These are phyloP conservation scores for Sebastes nivosus DNA, from an alignment of 2,797 vertebrate genomes.

Conservation along the genomic window DNA sequence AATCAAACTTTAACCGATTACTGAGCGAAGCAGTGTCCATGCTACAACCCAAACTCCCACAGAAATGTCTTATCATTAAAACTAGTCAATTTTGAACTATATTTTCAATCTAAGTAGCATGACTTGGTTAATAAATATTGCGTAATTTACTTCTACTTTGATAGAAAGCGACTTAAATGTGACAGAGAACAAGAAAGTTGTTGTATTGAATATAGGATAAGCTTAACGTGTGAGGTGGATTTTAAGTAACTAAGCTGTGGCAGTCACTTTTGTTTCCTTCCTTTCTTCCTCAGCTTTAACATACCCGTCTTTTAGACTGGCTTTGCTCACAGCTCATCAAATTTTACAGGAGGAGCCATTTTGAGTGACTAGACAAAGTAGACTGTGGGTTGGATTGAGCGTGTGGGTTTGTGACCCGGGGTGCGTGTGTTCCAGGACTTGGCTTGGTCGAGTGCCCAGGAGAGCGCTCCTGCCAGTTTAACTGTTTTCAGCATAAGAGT, in stretches of 20 bases:
- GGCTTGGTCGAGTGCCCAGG: conserved; percentile 71
- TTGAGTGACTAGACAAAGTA: conserved; percentile 77
- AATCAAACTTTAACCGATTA: background rate
- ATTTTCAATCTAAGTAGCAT: background rate
- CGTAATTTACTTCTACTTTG: background rate
- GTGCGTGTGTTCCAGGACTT: conserved; percentile 67
- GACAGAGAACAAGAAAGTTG: background rate
- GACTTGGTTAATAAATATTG: background rate
- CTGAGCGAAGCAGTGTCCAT: background rate
- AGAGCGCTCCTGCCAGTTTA: conserved; percentile 65
- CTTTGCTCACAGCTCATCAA: conserved; percentile 61
- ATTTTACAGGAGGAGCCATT: conserved; percentile 70
- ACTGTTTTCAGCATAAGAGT: conserved; percentile 51
- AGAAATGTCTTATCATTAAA: background rate
- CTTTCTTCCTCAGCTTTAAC: conserved; percentile 16
- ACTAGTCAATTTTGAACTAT: background rate
- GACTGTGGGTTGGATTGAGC: conserved; percentile 69
- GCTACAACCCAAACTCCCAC: background rate
- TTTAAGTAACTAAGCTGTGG: background rate
- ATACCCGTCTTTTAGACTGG: conserved; percentile 42
- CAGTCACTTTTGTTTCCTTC: conserved; percentile 11
- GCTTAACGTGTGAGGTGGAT: background rate
- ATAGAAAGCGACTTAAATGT: background rate
- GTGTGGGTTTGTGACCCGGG: conserved; percentile 73
- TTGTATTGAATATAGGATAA: background rate